Base-by-base conservation (phyloP, 2,888 invertebrate species). In the Drosophila anomalipes region DNA sequence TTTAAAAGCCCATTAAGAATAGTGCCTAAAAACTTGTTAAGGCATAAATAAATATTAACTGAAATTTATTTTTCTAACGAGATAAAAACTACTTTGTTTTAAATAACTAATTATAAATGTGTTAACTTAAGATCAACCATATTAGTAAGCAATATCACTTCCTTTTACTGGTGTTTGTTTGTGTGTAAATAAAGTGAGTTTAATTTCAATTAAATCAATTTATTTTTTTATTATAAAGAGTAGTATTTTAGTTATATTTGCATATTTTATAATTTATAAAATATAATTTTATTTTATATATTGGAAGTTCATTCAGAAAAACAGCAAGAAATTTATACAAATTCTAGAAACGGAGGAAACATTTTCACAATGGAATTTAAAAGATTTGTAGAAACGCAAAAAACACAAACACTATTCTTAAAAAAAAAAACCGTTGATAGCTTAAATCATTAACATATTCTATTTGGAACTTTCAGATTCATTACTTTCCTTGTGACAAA, bases 21-120 rank as follows among this genome's bases (percentile, higher is more conserved):
- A 58, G 53, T 53, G 30, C 4, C 69, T 30, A 32, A 49, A 62
- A 70, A 75, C 51, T 65, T 63, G 83, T 66, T 82, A 80, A 75
- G 66, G 47, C 30, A 56, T 61, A 54, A 72, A 77, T 72, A 80
- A 77, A 76, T 76, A 67, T 66, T 66, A 64, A 59, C 62, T 44
- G 5, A 16, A 58, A 32, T 37, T 35, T 33, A 41, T 49, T 22
- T 28, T 22, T 14, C 39, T 56, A 39, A 49, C 33, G 41, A 58
- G 35, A 53, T 52, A 68, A 52, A 33, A 69, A 49, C 60, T n/a
- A 35, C n/a, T 61, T 16, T 35, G 49, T 19, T 61, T 70, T 70
- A 54, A 70, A 61, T 54, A 60, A n/a, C 35, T n/a, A 39, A 70
- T 70, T 57, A 70, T 44, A 57, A 70, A 62, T 44, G 28, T 62